Evolutionary conservation across 2,888 invertebrate species (phyloP), one percentile per base, ranked within the genome.

Genomic region (Auanema sp.): DNA sequence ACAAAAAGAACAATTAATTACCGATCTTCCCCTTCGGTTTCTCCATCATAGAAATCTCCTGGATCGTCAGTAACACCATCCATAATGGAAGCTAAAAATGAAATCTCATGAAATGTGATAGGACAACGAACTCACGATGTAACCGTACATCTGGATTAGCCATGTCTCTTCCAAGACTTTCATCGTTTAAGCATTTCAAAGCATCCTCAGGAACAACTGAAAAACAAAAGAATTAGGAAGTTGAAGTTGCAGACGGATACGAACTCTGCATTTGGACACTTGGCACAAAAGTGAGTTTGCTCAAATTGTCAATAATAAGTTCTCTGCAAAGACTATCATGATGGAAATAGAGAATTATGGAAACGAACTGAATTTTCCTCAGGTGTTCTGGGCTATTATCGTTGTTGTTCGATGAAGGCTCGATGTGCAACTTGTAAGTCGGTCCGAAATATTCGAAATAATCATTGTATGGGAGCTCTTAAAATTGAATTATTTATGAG

Each of bases 401-500:
- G 56, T 81, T 75, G 14, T 65, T 43, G 6, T 67, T 71, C 47
- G 66, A 69, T 6, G 76, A 72, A 2, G 78, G 73, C 21, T 80
- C 79, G 44, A 82, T 78, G 69, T 82, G 81, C 25, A 82, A 77
- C 5, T 67, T 60, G 51, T 80, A 81, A 58, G 72, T 71, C 8
- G 82, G 82, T 8, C 76, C 79, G 56, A 82, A 82, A 65, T 79
- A 82, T 53, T 75, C 73, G 54, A 74, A 74, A 58, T 72, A 75
- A 65, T 80, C 79, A 60, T 82, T 82, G 69, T 79, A 80, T 1
- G 82, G 82, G 41, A 82, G 59, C 61, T 80, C 80, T 68, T 50
- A 59, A 65, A 56, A 21, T 33, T 5, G 33, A 47, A 16, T 1
- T 2, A 49, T 5, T 25, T 23, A 21, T 25, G 12, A 53, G 24